phyloP scores from a whole-genome alignment of 1,140 invertebrate genomes.

The Cardiocondyla obscurior region DNA sequence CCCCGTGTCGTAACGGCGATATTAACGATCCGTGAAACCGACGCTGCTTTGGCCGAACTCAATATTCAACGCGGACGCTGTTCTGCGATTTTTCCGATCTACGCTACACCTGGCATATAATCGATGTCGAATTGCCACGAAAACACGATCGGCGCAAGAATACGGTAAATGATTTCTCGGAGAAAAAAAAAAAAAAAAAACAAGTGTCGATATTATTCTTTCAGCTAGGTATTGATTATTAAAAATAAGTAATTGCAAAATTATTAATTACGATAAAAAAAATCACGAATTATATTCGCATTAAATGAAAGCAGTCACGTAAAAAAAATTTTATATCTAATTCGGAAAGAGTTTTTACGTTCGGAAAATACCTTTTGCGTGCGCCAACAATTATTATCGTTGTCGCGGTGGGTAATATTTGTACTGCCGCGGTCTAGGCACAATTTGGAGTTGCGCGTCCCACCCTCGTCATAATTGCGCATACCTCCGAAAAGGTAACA shows the following conservation, averaged over 20 bases:
- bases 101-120: not conserved
- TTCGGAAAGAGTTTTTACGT: too few species aligned
- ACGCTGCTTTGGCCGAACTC: slow-evolving; percentile 53
- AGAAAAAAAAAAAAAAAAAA: not conserved
- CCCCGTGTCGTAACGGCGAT: slow-evolving; percentile 65
- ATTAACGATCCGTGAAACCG: slow-evolving; percentile 72
- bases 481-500: slow-evolving; percentile 56
- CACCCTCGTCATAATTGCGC: slow-evolving; percentile 9
- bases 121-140: not conserved
- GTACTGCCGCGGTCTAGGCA: slow-evolving; percentile 2
- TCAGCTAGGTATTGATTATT: too few species aligned
- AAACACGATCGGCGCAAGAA: not conserved
- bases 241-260: not conserved
- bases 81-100: slow-evolving; percentile 51
- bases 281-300: not conserved
- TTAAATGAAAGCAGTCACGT: not conserved
- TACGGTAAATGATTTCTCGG: not conserved
- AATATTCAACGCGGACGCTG: slow-evolving; percentile 7
- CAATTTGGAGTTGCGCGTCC: slow-evolving; percentile 61
- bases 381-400: slow-evolving; percentile 3
- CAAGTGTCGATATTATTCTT: not conserved
- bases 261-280: not conserved
- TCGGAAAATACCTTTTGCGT: too few species aligned
- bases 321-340: not conserved
- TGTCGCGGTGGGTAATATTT: slow-evolving; percentile 48